phyloP scores from a whole-genome alignment of 1,140 invertebrate species.

The Heliconius nattereri region DNA sequence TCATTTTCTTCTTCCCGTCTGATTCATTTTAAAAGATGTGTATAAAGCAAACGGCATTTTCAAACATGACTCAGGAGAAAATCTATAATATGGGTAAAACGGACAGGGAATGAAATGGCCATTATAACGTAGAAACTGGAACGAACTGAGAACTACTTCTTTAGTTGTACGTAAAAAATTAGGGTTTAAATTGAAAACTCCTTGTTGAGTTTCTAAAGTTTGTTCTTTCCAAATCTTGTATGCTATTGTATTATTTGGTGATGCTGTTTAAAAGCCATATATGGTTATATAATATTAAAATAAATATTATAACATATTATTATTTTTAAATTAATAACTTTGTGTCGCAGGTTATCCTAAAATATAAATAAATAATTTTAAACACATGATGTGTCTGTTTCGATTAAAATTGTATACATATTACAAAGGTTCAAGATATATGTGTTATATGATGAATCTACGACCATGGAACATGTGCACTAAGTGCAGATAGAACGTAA shows the following conservation, averaged over 20 bases:
- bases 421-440: no score
- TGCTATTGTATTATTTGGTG: not conserved
- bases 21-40: not conserved
- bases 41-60: not conserved
- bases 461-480: not conserved
- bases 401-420: no score
- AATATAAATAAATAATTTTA: no score
- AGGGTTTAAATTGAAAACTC: not conserved
- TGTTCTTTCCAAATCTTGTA: not conserved
- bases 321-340: no score
- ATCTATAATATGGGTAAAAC: constrained; percentile 6
- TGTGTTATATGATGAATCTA: not conserved
- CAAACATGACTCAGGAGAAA: constrained; percentile 3
- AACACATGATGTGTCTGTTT: not conserved
- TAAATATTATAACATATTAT: not conserved
- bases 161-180: constrained; percentile 3
- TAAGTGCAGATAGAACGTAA: not conserved
- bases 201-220: not conserved
- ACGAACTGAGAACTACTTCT: not conserved
- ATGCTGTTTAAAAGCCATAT: not conserved
- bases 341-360: no score
- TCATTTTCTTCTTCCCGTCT: not conserved
- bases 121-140: not conserved
- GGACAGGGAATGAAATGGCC: not conserved
- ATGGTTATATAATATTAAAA: no score